These are phyloP conservation scores for Calliopsis andreniformis DNA, from an alignment of 1,140 invertebrate genomes.

Conservation along the genomic window DNA sequence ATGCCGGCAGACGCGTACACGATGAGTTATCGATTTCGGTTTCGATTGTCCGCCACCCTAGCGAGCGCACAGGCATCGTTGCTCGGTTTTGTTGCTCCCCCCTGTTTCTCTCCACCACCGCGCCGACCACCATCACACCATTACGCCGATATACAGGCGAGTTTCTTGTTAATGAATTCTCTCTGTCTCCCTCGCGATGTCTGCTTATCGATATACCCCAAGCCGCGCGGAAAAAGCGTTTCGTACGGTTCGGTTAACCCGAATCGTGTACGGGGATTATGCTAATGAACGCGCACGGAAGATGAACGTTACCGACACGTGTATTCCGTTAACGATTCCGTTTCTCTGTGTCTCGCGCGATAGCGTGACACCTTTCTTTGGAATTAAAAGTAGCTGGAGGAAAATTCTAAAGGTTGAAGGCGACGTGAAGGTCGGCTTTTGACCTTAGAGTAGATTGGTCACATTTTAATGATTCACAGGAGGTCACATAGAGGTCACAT, in stretches of 20 bases:
- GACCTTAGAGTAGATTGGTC: too few species aligned
- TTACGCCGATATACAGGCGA: slow-evolving; percentile 21
- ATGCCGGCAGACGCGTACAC: slow-evolving; percentile 26
- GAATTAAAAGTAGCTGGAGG: neutral
- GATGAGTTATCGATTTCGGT: slow-evolving; percentile 56
- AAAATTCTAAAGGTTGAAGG: neutral
- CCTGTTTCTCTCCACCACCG: neutral
- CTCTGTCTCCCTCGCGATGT: slow-evolving; percentile 10
- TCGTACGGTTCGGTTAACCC: neutral
- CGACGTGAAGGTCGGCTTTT: too few species aligned
- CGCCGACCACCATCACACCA: slow-evolving; percentile 33
- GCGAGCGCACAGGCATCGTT: neutral
- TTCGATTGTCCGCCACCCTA: slow-evolving; percentile 48
- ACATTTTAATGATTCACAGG: too few species aligned
- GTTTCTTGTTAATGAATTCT: slow-evolving; percentile 45
- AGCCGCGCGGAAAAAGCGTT: slow-evolving; percentile 34
- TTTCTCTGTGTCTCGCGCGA: neutral
- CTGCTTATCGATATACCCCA: slow-evolving; percentile 16
- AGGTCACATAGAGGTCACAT: too few species aligned
- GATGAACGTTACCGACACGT: neutral
- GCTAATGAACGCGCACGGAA: neutral
- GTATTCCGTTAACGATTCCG: neutral
- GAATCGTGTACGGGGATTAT: slow-evolving; percentile 8
- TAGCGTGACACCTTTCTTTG: neutral
- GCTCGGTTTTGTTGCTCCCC: slow-evolving; percentile 45